A percentile compares a stretch with the other conserved stretches of the same genome.
Conservation (phyloP, 2,113 vertebrate species). For the Zapornia atra region DNA sequence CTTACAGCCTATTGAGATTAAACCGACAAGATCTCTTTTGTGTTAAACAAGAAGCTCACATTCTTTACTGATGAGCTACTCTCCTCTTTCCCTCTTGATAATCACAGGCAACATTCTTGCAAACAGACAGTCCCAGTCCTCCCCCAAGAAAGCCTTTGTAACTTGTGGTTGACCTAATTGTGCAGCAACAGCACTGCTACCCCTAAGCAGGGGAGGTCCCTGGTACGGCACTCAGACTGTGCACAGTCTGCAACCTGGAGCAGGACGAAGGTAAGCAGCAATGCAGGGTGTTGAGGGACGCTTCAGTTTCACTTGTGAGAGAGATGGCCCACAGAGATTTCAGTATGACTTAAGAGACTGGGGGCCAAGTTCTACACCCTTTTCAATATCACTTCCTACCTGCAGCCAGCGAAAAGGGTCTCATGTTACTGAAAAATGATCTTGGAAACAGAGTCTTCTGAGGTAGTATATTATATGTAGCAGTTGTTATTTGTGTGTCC, state of each 20-base stretch:
- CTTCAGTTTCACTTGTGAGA: not conserved
- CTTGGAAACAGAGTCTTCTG: not conserved
- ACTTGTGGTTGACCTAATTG: constrained; percentile 45
- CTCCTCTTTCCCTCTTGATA: not conserved
- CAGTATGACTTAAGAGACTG: not conserved
- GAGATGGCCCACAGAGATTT: fast-evolving
- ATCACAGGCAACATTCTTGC: not conserved
- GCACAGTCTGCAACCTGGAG: not conserved
- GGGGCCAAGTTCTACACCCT: fast-evolving
- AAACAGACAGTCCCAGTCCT: not conserved
- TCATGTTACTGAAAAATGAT: not conserved
- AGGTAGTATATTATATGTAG: not conserved
- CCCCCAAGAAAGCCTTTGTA: not conserved
- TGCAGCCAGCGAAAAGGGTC: not conserved
- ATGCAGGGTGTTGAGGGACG: not conserved
- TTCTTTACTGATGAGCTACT: constrained; percentile 65
- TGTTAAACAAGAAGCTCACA: constrained; percentile 63
- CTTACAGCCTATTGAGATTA: constrained; percentile 57
- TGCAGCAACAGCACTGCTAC: not conserved
- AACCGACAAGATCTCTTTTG: constrained; percentile 62
- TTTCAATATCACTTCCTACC: not conserved
- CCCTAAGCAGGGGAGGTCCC: not conserved
- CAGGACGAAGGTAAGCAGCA: not conserved
- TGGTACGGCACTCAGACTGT: not conserved
- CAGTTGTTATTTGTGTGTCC: not conserved